These are phyloP conservation scores for Nemurella pictetii DNA, from an alignment of 2,888 invertebrate species.

Conservation along the genomic window DNA sequence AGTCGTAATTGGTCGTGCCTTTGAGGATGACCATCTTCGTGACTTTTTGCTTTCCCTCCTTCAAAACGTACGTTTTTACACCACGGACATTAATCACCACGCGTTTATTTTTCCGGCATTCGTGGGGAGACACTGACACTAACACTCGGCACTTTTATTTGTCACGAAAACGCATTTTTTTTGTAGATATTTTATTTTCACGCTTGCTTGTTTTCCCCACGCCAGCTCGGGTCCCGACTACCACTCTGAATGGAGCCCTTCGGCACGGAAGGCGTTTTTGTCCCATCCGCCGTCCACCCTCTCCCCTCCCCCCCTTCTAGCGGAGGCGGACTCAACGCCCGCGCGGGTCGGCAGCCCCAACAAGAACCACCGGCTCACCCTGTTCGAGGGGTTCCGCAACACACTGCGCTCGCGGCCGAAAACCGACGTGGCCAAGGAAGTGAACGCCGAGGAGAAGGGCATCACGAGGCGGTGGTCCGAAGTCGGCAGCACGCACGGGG, in stretches of 20 bases:
- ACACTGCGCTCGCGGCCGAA: constrained; percentile 60
- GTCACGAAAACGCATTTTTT: neutral
- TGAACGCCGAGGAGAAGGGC: constrained; percentile 44
- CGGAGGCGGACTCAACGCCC: constrained; percentile 1
- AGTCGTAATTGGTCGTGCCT: neutral
- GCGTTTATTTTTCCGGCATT: neutral
- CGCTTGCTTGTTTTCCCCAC: constrained; percentile 36
- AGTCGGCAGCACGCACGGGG: constrained; percentile 45
- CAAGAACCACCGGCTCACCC: constrained; percentile 47
- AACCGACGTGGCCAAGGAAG: constrained; percentile 49
- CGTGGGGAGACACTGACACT: neutral
- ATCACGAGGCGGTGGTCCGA: constrained; percentile 56
- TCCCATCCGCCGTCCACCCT: constrained; percentile 51
- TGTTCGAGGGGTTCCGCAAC: constrained; percentile 66
- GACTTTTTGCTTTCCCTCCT: neutral
- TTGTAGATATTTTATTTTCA: constrained; percentile 34
- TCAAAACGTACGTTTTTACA: neutral
- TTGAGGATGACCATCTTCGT: neutral
- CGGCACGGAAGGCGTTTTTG: constrained; percentile 55
- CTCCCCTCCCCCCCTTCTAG: constrained; percentile 24
- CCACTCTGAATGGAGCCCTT: constrained; percentile 52
- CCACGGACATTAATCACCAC: neutral
- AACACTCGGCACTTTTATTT: neutral
- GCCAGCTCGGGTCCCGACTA: constrained; percentile 40
- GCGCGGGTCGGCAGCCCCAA: constrained; percentile 46